Base-by-base conservation (phyloP, 30 jellyfish, hydroid and myxozoan genomes). In the Catostylus mosaicus region DNA sequence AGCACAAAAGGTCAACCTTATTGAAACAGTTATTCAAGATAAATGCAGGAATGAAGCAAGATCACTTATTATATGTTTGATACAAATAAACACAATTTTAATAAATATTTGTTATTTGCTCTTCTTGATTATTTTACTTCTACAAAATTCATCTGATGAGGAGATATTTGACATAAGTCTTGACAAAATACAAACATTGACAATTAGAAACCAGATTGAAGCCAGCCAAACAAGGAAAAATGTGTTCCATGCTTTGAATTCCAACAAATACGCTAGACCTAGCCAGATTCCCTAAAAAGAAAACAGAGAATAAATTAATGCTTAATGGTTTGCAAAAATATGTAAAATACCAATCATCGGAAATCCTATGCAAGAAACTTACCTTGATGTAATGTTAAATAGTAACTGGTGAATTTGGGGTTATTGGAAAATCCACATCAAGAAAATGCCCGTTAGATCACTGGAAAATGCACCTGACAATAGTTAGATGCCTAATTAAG, bases 221-320 rank as follows among this genome's bases (percentile, higher is more conserved):
- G 97, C 99, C 73, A 94, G 16, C 99, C 99, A 94, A 32, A 94
- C 99, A 59, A 61, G 66, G 29, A 78, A 23, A 19, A 70, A 60
- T 1, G 81, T 69, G 46, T 94, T 78, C 73, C 54, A 30, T 27
- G 87, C 83, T 54, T 68, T 82, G 60, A 87, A 94, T 67, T 94
- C 99, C 62, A 94, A 64, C 32, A 94, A 64, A 70, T 88, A 94
- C 1, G 99, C 99, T 22, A 88, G 67, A 35, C 56, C 59, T 27
- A 94, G 85, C 99, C 99, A 94, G 30, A 94, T 11, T 1, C 84
- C 96, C 98, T 92, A 19, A 48, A 43, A 3, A 45, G 22, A 36
- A 35, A 23, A 54, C n/a, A 47, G 76, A 10, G 14, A 0, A 36
- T n/a, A 11, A 4, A 48, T 0, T 24, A 59, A n/a, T n/a, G 74